These are phyloP conservation scores for Ataeniobius toweri DNA, from an alignment of 2,797 vertebrate genomes.

Conservation along the genomic window DNA sequence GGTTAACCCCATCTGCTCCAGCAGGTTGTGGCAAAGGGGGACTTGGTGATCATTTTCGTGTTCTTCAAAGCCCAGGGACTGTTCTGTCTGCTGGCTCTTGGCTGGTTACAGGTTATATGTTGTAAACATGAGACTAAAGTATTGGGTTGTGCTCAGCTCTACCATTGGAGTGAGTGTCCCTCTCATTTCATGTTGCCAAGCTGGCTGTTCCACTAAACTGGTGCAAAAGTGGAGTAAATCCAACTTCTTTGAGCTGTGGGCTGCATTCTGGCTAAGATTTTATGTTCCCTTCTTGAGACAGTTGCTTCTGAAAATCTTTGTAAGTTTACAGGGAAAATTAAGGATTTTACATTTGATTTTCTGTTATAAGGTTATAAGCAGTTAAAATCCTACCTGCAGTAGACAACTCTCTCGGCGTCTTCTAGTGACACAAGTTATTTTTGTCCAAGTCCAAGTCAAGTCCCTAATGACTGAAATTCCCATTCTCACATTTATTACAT, in stretches of 20 bases:
- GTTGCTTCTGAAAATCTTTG: slow-evolving; percentile 22
- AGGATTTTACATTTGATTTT: not conserved
- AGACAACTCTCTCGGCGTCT: not conserved
- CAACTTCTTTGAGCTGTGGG: slow-evolving; percentile 41
- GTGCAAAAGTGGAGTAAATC: slow-evolving; percentile 42
- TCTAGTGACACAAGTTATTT: not conserved
- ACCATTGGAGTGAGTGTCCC: slow-evolving; percentile 62
- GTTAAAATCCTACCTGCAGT: not conserved
- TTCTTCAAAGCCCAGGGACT: slow-evolving; percentile 57
- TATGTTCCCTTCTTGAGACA: slow-evolving; percentile 23
- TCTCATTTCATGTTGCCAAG: slow-evolving; percentile 68
- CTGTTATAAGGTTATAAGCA: not conserved
- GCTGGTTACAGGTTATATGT: slow-evolving; percentile 68
- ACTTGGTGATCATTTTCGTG: slow-evolving; percentile 59
- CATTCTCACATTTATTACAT: not conserved
- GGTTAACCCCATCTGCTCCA: slow-evolving; percentile 58
- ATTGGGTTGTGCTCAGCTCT: slow-evolving; percentile 66
- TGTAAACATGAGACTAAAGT: slow-evolving; percentile 77
- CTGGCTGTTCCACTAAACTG: slow-evolving; percentile 56
- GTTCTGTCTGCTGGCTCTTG: slow-evolving; percentile 61
- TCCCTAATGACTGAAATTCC: not conserved
- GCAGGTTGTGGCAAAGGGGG: slow-evolving; percentile 50
- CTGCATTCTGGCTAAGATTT: slow-evolving; percentile 24
- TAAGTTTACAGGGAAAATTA: slow-evolving; percentile 18
- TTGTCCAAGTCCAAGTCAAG: not conserved